A percentile compares a stretch with the other conserved stretches of the same genome.
Conservation (phyloP, 1,140 invertebrate genomes). For the Zaprionus ornatus region DNA sequence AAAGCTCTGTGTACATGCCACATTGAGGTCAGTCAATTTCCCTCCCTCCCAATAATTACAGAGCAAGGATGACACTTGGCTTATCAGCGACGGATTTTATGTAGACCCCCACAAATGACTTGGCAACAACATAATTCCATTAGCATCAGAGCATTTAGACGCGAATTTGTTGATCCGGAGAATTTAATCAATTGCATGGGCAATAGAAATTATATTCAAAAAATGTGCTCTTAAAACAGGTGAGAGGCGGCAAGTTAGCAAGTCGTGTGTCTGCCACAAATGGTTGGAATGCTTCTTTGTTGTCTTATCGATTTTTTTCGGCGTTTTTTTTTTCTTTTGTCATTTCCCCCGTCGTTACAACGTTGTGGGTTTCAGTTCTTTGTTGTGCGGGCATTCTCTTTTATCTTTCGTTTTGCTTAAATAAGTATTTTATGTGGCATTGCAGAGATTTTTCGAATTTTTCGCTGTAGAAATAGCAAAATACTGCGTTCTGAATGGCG, state of each 20-base stretch:
- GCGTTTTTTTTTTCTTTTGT: slow-evolving; percentile 12
- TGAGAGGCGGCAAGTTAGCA: background rate
- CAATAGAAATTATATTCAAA: slow-evolving; percentile 20
- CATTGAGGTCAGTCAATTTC: background rate
- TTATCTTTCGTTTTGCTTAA: slow-evolving; percentile 35
- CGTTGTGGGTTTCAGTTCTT: slow-evolving; percentile 19
- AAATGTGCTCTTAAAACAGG: slow-evolving; percentile 20
- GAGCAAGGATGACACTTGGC: slow-evolving; percentile 12
- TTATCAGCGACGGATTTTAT: slow-evolving; percentile 29
- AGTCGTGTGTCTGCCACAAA: slow-evolving; percentile 33
- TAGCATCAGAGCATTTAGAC: slow-evolving; percentile 37
- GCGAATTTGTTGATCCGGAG: slow-evolving; percentile 3
- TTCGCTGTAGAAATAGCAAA: background rate
- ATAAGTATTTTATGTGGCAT: slow-evolving; percentile 25
- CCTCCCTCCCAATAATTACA: background rate
- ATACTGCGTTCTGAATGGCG: background rate
- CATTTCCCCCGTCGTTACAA: slow-evolving; percentile 12
- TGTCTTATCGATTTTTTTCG: slow-evolving; percentile 66
- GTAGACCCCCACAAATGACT: slow-evolving; percentile 32
- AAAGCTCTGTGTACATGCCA: background rate
- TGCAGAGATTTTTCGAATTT: slow-evolving; percentile 32
- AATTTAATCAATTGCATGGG: slow-evolving; percentile 37
- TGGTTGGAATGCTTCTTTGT: slow-evolving; percentile 48
- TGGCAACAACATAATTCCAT: slow-evolving; percentile 56
- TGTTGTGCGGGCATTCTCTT: slow-evolving; percentile 37